Conservation (phyloP, 2,797 vertebrate genomes). For the Cygnus olor region DNA sequence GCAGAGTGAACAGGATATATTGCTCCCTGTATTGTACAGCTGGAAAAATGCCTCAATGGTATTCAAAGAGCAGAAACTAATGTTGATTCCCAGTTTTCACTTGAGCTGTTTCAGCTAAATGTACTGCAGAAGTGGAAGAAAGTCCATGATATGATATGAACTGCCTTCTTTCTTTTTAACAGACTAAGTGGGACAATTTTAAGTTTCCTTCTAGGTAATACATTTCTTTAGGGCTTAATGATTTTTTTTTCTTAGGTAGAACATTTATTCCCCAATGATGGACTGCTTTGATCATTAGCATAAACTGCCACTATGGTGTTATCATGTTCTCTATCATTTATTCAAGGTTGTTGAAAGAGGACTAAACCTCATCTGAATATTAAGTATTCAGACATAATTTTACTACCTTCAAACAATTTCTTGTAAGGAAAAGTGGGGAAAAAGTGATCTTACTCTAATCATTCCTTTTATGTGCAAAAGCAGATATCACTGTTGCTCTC, state of each 20-base stretch:
- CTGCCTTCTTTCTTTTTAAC: slow-evolving; percentile 4
- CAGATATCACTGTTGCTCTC: neutral
- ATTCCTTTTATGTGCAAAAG: neutral
- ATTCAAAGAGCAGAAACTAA: slow-evolving; percentile 23
- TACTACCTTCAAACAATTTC: neutral
- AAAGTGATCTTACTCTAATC: neutral
- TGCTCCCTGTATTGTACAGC: neutral
- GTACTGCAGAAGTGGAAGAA: neutral
- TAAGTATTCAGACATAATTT: slow-evolving; percentile 21
- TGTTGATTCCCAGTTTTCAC: slow-evolving; percentile 25
- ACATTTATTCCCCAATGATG: slow-evolving; percentile 46
- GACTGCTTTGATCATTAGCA: slow-evolving; percentile 57
- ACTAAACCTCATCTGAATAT: slow-evolving; percentile 53
- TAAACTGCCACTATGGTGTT: slow-evolving; percentile 2
- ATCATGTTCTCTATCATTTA: slow-evolving; percentile 51
- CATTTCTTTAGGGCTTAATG: slow-evolving; percentile 12
- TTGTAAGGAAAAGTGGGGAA: neutral
- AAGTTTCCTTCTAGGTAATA: slow-evolving; percentile 20
- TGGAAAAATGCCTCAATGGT: slow-evolving; percentile 8
- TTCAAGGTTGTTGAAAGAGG: slow-evolving; percentile 60
- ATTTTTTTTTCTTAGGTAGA: slow-evolving; percentile 43
- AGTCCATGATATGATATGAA: neutral
- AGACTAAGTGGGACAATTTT: slow-evolving; percentile 21
- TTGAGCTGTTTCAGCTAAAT: slow-evolving; percentile 15
- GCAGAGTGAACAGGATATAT: neutral